These are phyloP conservation scores for Drosophila macrospina DNA, from an alignment of 2,888 invertebrate species.

Conservation along the genomic window DNA sequence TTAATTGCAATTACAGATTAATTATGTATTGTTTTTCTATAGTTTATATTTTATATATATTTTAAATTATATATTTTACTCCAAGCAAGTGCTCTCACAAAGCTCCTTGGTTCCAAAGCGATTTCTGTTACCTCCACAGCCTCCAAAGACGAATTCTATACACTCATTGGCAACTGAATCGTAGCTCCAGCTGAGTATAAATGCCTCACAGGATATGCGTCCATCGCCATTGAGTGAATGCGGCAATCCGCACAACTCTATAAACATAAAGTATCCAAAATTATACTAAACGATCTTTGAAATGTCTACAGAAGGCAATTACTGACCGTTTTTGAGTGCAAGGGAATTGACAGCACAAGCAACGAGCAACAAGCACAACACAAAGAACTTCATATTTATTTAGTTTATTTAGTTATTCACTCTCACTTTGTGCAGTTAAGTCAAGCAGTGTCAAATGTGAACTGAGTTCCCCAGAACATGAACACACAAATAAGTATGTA, in stretches of 20 bases:
- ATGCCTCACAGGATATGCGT: slow-evolving; percentile 50
- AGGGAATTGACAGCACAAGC: background rate
- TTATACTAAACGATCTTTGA: background rate
- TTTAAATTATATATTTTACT: slow-evolving; percentile 15
- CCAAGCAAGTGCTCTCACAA: slow-evolving; percentile 63
- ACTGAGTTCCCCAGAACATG: background rate
- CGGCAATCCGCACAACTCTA: slow-evolving; percentile 59
- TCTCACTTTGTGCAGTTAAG: background rate
- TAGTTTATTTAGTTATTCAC: background rate
- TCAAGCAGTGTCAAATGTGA: background rate
- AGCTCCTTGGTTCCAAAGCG: slow-evolving; percentile 48
- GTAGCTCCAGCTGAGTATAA: slow-evolving; percentile 57
- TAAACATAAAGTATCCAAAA: background rate
- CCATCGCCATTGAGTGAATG: slow-evolving; percentile 60
- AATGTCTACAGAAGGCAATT: background rate
- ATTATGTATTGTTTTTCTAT: no score
- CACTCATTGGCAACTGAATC: slow-evolving; percentile 50
- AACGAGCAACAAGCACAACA: background rate
- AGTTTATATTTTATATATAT: background rate
- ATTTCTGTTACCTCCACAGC: slow-evolving; percentile 70
- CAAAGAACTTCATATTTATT: slow-evolving; percentile 14
- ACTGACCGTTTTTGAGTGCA: slow-evolving; percentile 31
- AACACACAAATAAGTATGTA: background rate
- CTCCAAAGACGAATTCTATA: slow-evolving; percentile 63
- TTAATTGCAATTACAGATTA: no score